Evolutionary conservation across 2,113 vertebrate species (phyloP), one percentile per base, ranked within the genome.

Genomic region (Zosterops japonicus): DNA sequence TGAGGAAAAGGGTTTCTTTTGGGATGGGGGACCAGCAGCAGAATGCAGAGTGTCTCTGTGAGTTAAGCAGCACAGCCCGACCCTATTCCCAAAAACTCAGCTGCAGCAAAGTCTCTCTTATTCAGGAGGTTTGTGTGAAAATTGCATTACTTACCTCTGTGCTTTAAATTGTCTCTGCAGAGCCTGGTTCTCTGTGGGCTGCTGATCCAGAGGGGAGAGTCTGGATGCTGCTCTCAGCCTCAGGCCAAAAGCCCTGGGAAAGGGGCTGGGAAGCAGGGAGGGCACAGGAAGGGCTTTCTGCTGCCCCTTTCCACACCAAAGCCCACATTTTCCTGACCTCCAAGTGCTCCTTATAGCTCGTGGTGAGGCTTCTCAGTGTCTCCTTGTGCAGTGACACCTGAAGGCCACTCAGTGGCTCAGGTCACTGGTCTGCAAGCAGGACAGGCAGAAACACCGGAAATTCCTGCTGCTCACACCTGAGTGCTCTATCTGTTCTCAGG

Each of bases 181-280:
- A 46, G 36, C 31, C 33, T 5, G 12, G 27, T 2, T 71, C 6
- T 24, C 31, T 0, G 0, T 1, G 2, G 39, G 35, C 19, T 7
- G 7, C 4, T 49, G 53, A 25, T 47, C 6, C 15, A 23, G 44
- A 11, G 39, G 25, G 7, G 28, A 49, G 9, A 79, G 22, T 5
- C 41, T 35, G 5, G 28, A 10, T 68, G 56, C 60, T 84, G 74
- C 52, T 60, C 29, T 23, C 11, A 19, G 31, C 35, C 17, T 29
- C 63, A 29, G 33, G 11, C 44, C 11, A 46, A 12, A 3, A 65
- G 20, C 11, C 12, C 49, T 49, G n/a, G 49, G 10, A 21, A 24
- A 33, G 74, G 31, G 9, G 1, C 14, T 6, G 10, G 20, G 55
- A 23, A 72, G 53, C 39, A 21, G 29, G 29, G 3, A 27, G 11